A percentile compares a stretch with the other conserved stretches of the same genome.
These are phyloP conservation scores for Chrysaora quinquecirrha DNA, from an alignment of 30 jellyfish, hydroid and myxozoan genomes.

Conservation along the genomic window DNA sequence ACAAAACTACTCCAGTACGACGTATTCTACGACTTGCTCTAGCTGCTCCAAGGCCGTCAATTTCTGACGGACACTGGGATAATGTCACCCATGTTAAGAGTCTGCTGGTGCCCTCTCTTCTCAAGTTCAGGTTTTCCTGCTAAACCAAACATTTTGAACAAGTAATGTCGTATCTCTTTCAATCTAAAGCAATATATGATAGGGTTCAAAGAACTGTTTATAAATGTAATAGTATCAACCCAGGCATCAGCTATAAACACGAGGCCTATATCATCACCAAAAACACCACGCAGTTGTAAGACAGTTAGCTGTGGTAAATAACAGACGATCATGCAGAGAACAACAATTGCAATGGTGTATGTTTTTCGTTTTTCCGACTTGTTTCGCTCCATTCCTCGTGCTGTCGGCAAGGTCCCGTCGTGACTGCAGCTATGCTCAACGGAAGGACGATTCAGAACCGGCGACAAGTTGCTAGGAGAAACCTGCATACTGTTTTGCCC, in stretches of 20 bases:
- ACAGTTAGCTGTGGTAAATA: constrained; percentile 60
- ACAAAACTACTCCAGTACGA: too few relatives aligned
- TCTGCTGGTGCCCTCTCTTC: too few relatives aligned
- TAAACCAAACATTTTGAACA: constrained; percentile 11
- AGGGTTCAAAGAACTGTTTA: constrained; percentile 61
- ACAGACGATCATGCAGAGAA: constrained; percentile 51
- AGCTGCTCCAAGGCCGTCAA: too few relatives aligned
- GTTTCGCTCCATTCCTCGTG: not conserved
- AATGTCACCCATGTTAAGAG: too few relatives aligned
- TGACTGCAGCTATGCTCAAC: not conserved
- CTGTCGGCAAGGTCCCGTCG: not conserved
- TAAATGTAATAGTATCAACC: constrained; percentile 62
- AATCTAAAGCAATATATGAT: constrained; percentile 50
- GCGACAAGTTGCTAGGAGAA: not conserved
- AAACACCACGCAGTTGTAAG: constrained; percentile 39
- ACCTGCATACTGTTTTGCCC: not conserved
- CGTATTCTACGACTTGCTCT: too few relatives aligned
- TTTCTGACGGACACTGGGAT: too few relatives aligned
- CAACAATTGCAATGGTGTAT: constrained; percentile 26
- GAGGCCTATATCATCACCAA: constrained; percentile 45
- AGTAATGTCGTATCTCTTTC: constrained; percentile 38
- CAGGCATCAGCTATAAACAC: constrained; percentile 64
- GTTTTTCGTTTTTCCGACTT: constrained; percentile 10
- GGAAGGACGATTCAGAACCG: not conserved
- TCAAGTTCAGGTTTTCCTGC: too few relatives aligned